Base-by-base conservation (phyloP, 2,113 vertebrate species). In the Agelaius phoeniceus region DNA sequence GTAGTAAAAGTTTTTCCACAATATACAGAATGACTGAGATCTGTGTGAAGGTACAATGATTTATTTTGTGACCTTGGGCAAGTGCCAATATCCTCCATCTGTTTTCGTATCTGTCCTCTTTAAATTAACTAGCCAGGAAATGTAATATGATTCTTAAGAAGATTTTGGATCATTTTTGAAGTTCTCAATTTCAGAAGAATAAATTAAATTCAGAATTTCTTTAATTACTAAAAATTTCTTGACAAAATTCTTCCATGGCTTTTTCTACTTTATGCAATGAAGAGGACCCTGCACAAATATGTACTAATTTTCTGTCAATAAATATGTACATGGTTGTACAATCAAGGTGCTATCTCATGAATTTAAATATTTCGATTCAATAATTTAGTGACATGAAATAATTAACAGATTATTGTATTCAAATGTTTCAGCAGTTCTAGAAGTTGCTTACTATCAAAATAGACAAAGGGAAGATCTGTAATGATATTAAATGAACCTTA, bases 131-230 rank as follows among this genome's bases (percentile, higher is more conserved):
- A 67, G 3, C 1, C 15, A 55, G 59, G 15, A 89, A 81, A 84
- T 9, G 2, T 5, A 57, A 30, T 0, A 1, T 27, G 12, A 15
- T 59, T 86, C 8, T 23, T 33, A 11, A 26, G 23, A 61, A 85
- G 51, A 52, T 30, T 44, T 3, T 43, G 7, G 4, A 41, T 44
- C 0, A 49, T 90, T 76, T 86, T 15, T 24, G 26, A 69, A 54
- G 3, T 13, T 80, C 8, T 11, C 2, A 10, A 9, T 35, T 51
- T 63, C 10, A 3, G 9, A 63, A 51, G 4, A 59, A 75, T 33
- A 78, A 66, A 49, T 30, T 39, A 27, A 73, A 86, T 30, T 24
- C 13, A 67, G 6, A 48, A 59, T 62, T 52, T 74, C 1, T 57
- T 62, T 30, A 27, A 19, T 37, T 55, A 15, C 17, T 46, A 61